Base-by-base conservation (phyloP, 2,888 invertebrate species). In the Hemithea aestivaria region DNA sequence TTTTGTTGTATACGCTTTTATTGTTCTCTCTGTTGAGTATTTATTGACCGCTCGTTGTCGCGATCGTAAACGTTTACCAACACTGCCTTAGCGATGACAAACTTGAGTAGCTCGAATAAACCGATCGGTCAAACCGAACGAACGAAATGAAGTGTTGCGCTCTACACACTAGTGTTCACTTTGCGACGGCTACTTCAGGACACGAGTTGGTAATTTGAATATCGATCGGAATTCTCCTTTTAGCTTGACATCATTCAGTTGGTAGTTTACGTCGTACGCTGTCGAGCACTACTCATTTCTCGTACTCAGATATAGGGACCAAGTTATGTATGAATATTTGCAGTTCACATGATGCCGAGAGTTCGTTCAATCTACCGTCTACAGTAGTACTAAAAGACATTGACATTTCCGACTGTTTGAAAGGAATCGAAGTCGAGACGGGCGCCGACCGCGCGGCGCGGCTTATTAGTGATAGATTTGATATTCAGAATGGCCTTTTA, bases 401-500 rank as follows among this genome's bases (percentile, higher is more conserved):
- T 66, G 54, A 63, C 58, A 64, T 67, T 72, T 70, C 66, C 66
- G 65, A 66, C 65, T 63, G 56, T 60, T 64, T 16, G 16, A 16
- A n/a, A 10, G 25, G 16, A 20, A 21, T 27, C 7, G 52, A 61
- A 55, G 47, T 48, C 44, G 48, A 52, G 57, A 59, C 58, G 44
- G 46, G 53, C 54, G 53, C 60, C 65, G 59, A 58, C 62, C 63
- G 59, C 60, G 34, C 34, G 23, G 21, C 27, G 62, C 63, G 62
- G 53, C n/a, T n/a, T 66, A 59, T 57, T 73, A 76, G 79, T 73
- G 70, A 67, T 81, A 80, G 66, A 29, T 77, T 77, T 75, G 70
- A 75, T 78, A 73, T 73, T 73, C 73, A 69, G 60, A 52, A 74
- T 56, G 83, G 82, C 83, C 82, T 84, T 82, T 73, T 80, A 75